Conservation (phyloP, 2,888 invertebrate genomes). For the Synergus itoensis region DNA sequence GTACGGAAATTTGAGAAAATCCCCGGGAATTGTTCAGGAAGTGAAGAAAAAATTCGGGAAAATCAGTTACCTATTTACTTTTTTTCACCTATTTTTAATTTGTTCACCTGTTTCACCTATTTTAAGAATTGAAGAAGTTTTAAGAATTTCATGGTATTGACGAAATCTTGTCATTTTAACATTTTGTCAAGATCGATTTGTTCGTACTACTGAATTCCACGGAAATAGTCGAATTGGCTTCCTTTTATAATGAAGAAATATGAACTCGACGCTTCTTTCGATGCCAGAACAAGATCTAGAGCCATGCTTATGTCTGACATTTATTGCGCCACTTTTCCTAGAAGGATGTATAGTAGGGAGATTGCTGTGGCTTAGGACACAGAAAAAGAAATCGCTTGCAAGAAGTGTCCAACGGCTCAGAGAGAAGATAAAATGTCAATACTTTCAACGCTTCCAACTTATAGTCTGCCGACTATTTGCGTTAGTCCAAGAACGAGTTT, state of each 20-base stretch:
- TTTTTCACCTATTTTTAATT: too few relatives aligned
- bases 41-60: too few relatives aligned
- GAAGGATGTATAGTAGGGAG: background rate
- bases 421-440: background rate
- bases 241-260: slow-evolving; percentile 34
- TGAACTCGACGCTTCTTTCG: slow-evolving; percentile 18
- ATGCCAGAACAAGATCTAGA: slow-evolving; percentile 26
- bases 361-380: slow-evolving; percentile 38
- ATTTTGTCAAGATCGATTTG: too few relatives aligned
- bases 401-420: slow-evolving; percentile 44
- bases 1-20: too few relatives aligned
- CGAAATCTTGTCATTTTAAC: too few relatives aligned
- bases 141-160: too few relatives aligned
- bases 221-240: slow-evolving; percentile 22
- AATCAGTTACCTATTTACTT: too few relatives aligned
- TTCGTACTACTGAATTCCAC: background rate
- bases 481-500: background rate
- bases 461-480: slow-evolving; percentile 20
- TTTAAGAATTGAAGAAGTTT: too few relatives aligned
- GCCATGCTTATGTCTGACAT: slow-evolving; percentile 39
- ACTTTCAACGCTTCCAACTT: background rate
- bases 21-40: too few relatives aligned
- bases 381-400: slow-evolving; percentile 42
- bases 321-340: slow-evolving; percentile 37
- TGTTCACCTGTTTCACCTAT: too few relatives aligned